A percentile compares a stretch with the other conserved stretches of the same genome.
Conservation (phyloP, 2,797 vertebrate genomes). For the Lateolabrax maculatus region DNA sequence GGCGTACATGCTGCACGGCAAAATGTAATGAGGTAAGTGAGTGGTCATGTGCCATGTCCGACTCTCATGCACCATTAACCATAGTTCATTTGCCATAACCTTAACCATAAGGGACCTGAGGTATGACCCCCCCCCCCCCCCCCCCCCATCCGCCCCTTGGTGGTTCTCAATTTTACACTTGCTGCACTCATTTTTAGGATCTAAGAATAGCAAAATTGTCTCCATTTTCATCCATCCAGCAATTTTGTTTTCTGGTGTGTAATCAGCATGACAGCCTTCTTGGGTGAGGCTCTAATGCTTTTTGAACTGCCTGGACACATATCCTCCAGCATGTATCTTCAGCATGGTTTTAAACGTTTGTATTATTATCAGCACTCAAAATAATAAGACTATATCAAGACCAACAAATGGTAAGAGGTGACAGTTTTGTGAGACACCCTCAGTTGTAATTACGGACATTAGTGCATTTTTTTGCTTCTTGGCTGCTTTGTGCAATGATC, state of each 20-base stretch:
- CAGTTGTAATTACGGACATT: neutral
- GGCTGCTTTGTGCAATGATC: too few species aligned
- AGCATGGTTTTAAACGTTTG: neutral
- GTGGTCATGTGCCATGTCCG: neutral
- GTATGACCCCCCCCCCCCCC: too few species aligned
- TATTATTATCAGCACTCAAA: neutral
- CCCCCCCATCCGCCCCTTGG: too few species aligned
- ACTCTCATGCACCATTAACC: neutral
- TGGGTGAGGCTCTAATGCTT: neutral
- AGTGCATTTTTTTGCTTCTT: neutral
- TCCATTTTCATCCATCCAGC: neutral
- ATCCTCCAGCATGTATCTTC: neutral
- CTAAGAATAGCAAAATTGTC: conserved; percentile 1
- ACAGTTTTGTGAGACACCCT: neutral
- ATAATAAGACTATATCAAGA: conserved; percentile 9
- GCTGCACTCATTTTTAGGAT: neutral
- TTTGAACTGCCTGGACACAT: neutral
- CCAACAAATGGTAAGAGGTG: neutral
- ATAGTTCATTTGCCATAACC: neutral
- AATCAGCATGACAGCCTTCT: conserved; percentile 10
- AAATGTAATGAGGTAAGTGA: neutral
- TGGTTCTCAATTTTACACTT: too few species aligned
- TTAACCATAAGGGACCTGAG: too few species aligned
- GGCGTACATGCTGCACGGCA: too few species aligned
- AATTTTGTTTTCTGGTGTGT: conserved; percentile 8